Evolutionary conservation across 2,113 vertebrate species (phyloP), one percentile per base, ranked within the genome.

Genomic region (Antechinus flavipes): DNA sequence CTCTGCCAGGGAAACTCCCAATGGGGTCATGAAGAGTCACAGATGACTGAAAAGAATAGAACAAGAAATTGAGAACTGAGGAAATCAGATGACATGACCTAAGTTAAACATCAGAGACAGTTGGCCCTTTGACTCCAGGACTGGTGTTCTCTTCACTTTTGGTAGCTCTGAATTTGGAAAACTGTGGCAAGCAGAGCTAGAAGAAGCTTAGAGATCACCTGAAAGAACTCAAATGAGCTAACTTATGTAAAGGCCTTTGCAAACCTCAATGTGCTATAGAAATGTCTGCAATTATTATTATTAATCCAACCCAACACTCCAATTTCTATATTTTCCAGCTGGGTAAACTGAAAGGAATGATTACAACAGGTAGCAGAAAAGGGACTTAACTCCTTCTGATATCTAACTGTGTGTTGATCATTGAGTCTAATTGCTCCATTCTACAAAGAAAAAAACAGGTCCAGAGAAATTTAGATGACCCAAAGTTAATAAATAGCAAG

Each of bases 41-140:
- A 68, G 1, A 7, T 35, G 61, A 35, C 27, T 68, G 30, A 68
- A 68, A 68, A 35, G 35, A 27, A 68, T 11, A 14, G 11, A 68
- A 35, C 61, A 68, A 68, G 30, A 68, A 94, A 89, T 90, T 23
- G 92, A 96, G 25, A 19, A n/a, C 90, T 52, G 61, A 50, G 91
- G 61, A 94, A 84, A 84, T 42, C 22, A 42, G 42, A 84, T 84
- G n/a, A 84, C 35, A 42, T 42, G n/a, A 23, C 68, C 6, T 35
- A n/a, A 76, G 2, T 61, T 25, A 95, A 49, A 53, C 16, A 92
- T 35, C 14, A 25, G 89, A 92, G 42, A 94, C 12, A 27, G 68
- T 54, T 35, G 53, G 89, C 93, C 84, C 68, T 93, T 54, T 58
- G 54, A 35, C 92, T 47, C 68, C 49, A 27, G 12, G 49, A 50